These are phyloP conservation scores for Pygoscelis adeliae DNA, from an alignment of 2,113 vertebrate genomes.

Conservation along the genomic window DNA sequence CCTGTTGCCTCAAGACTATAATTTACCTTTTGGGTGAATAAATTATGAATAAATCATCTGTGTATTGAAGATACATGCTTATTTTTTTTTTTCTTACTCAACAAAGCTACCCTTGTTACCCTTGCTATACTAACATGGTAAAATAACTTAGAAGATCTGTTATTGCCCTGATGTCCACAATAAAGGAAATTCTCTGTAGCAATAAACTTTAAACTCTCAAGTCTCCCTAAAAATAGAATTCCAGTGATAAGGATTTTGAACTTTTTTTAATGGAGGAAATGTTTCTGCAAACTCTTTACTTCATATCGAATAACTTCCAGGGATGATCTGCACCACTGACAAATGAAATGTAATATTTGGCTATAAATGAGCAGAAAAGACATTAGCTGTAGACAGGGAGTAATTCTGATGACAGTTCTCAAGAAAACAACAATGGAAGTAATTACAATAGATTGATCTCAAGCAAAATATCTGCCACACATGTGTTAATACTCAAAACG, in stretches of 20 bases:
- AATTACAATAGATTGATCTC: background rate
- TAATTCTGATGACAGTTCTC: background rate
- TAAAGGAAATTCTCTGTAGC: background rate
- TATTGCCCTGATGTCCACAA: background rate
- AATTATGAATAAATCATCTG: background rate
- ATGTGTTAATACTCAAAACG: background rate
- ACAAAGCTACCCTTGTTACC: background rate
- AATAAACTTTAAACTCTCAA: background rate
- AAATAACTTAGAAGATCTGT: background rate
- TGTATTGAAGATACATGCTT: background rate
- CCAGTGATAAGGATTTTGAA: background rate
- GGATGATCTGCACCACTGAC: background rate
- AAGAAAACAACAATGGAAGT: background rate
- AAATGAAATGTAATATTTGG: background rate
- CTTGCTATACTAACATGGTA: background rate
- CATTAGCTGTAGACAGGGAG: background rate
- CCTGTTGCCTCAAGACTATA: background rate
- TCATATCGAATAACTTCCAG: background rate
- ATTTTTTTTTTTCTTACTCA: background rate
- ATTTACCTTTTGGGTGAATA: background rate
- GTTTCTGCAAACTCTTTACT: background rate
- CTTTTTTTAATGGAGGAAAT: background rate
- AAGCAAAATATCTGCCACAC: background rate
- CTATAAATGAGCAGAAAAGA: background rate
- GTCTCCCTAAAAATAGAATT: background rate